A percentile compares a stretch with the other conserved stretches of the same genome.
phyloP scores from a whole-genome alignment of 23 tunicate genomes.

The Diplosoma virens region DNA sequence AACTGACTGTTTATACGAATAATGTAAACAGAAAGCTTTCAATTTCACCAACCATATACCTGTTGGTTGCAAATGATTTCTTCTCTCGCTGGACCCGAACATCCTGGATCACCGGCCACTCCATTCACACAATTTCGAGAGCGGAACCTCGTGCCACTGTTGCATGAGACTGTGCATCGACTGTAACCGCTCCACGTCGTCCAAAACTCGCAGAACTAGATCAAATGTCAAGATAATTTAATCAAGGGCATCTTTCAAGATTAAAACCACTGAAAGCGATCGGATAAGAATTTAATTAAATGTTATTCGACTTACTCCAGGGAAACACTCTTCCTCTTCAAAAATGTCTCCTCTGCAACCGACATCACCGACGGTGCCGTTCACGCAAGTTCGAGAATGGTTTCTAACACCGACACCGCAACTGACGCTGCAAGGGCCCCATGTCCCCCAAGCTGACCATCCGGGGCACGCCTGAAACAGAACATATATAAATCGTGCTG shows the following conservation, averaged over 20 bases:
- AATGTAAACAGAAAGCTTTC: no score
- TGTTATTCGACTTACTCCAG: background rate
- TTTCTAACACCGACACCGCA: no score
- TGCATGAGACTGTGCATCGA: conserved; percentile 58
- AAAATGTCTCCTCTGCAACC: conserved; percentile 50
- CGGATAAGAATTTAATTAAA: background rate
- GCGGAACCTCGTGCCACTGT: conserved; percentile 50
- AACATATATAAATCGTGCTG: no score
- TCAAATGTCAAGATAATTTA: background rate
- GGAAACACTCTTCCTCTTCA: no score
- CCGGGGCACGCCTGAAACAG: no score
- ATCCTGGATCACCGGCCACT: conserved; percentile 59
- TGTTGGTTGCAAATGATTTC: conserved; percentile 9
- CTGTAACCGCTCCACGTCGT: conserved; percentile 60
- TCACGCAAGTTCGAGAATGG: no score
- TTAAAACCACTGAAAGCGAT: no score
- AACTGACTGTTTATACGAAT: no score
- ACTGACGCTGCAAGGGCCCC: no score
- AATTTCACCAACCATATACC: background rate
- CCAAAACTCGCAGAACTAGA: conserved; percentile 69
- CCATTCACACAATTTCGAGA: conserved; percentile 65
- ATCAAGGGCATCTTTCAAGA: no score
- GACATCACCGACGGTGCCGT: conserved; percentile 42
- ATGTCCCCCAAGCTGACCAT: no score
- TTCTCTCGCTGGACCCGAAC: conserved; percentile 26